Percentiles rank a stretch among this genome's conserved stretches.
These are phyloP conservation scores for Rhabdomys dilectus DNA, from an alignment of 2,113 vertebrate species.

Conservation along the genomic window DNA sequence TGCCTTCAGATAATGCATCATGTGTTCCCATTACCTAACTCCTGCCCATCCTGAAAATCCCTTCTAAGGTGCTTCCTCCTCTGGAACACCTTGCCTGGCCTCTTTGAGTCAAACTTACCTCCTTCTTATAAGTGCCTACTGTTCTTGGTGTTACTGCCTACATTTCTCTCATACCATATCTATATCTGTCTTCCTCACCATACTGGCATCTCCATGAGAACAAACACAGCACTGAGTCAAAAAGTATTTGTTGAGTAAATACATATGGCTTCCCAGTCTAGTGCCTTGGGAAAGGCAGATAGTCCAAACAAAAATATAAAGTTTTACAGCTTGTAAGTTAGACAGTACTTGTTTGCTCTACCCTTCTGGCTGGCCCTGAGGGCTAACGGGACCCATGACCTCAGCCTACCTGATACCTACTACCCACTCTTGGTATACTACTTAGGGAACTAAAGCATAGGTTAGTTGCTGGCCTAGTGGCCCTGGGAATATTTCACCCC, in stretches of 20 bases:
- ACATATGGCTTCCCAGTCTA: neutral
- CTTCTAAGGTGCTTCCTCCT: neutral
- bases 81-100: neutral
- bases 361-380: neutral
- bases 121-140: neutral
- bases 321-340: conserved; percentile 31
- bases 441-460: conserved; percentile 10
- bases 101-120: conserved; percentile 21
- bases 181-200: conserved; percentile 52
- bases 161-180: neutral
- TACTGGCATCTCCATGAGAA: neutral
- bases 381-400: conserved; percentile 26
- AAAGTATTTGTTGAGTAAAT: conserved; percentile 44
- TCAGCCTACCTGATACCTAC: conserved; percentile 1
- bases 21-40: conserved; percentile 43
- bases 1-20: conserved; percentile 18
- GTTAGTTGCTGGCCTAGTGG: neutral
- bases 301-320: conserved; percentile 42
- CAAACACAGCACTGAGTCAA: conserved; percentile 7
- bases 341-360: neutral
- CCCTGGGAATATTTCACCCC: neutral
- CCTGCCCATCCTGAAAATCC: conserved; percentile 10
- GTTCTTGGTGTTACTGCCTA: neutral
- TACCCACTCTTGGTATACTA: conserved; percentile 12
- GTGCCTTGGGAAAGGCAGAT: neutral